Evolutionary conservation across 2,113 vertebrate species (phyloP).

Genomic region (Thunnus thynnus): DNA sequence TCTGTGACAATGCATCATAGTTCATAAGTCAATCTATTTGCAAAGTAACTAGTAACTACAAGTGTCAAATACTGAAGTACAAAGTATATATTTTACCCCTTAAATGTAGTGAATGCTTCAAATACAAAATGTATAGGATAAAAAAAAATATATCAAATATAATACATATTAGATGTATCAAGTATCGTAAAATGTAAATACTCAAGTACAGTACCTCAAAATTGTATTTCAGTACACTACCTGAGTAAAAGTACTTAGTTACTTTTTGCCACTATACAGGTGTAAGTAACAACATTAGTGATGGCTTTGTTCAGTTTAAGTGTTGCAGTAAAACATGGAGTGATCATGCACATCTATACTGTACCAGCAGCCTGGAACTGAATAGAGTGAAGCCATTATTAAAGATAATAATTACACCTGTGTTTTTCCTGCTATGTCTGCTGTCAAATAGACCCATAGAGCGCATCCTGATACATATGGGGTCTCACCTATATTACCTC

Average conservation of each 20-base stretch:
- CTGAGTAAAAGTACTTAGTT: too few species aligned
- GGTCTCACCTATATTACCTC: neutral
- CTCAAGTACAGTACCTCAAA: too few species aligned
- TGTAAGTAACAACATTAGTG: neutral
- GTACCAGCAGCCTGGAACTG: neutral
- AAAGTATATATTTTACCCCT: neutral
- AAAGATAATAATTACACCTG: neutral
- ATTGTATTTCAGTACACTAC: too few species aligned
- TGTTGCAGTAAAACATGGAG: neutral
- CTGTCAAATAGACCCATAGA: neutral
- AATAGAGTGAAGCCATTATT: neutral
- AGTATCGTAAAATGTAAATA: too few species aligned
- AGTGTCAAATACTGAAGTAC: neutral
- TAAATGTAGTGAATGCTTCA: too few species aligned
- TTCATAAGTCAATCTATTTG: neutral
- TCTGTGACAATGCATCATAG: neutral
- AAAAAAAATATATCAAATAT: too few species aligned
- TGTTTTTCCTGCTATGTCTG: neutral
- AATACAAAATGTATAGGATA: too few species aligned
- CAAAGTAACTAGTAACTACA: neutral
- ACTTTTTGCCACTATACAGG: neutral
- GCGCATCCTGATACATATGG: neutral
- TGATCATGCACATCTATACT: neutral
- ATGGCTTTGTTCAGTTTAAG: neutral
- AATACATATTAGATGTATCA: too few species aligned